Evolutionary conservation across 92 coral and sea anemone genomes (phyloP), one percentile per base, ranked within the genome.

Genomic region (Nematostella vectensis): DNA sequence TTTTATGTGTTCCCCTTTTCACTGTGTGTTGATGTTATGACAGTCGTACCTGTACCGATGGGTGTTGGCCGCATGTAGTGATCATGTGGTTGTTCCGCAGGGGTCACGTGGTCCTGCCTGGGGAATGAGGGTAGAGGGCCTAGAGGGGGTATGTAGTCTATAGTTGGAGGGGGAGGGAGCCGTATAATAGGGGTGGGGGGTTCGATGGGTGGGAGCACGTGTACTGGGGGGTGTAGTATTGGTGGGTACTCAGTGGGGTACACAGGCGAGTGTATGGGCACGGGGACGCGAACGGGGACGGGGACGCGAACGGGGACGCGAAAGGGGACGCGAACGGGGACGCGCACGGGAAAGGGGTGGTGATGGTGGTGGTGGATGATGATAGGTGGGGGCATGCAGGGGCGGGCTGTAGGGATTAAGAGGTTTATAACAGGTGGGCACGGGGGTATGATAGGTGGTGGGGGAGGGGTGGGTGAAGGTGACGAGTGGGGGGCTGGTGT

Each of bases 101-200:
- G 40, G 8, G 15, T 33, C 63, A 2, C 69, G 65, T 0, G 76
- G 76, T 2, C 43, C 47, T 23, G 68, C 66, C 3, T 65, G 21
- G 51, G 65, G 12, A 72, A 66, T 1, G 75, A 62, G 0, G 80
- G 76, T 68, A 2, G 75, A 60, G 1, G 80, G 71, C 3, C 45
- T 52, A 18, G 68, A 74, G 11, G 71, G 9, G 51, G 65, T 4
- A 72, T 55, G 55, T 59, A 62, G n/a, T 54, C 63, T 66, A 64
- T 64, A 12, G 87, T 80, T 0, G 81, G 76, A 0, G 81, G 75
- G 11, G 75, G 70, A 4, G 76, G 62, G 2, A 71, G 81, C 10
- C 76, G 76, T 3, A 67, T 45, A 45, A 19, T 11, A 9, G 47
- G 78, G 55, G 20, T 58, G 36, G 4, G 65, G 69, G 63, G 73